phyloP scores from a whole-genome alignment of 2,113 vertebrate species.

The Rhagologus leucostigma region DNA sequence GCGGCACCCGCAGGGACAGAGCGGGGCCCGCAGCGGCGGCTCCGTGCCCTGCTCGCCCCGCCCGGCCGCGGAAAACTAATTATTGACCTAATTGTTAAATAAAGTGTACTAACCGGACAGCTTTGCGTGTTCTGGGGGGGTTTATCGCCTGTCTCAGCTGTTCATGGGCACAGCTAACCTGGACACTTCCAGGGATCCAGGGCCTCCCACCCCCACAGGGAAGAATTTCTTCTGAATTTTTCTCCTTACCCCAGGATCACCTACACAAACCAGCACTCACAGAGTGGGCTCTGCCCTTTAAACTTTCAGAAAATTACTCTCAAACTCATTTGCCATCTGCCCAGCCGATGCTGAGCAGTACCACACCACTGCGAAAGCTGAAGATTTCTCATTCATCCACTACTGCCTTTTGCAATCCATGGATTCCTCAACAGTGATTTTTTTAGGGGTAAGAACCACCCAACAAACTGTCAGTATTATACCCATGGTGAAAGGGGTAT shows the following conservation, averaged over 20 bases:
- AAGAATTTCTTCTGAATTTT: background rate
- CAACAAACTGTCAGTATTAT: background rate
- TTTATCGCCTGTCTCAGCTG: background rate
- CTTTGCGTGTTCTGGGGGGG: accelerated
- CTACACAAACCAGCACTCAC: background rate
- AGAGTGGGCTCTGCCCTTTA: background rate
- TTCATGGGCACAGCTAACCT: accelerated
- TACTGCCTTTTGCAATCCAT: background rate
- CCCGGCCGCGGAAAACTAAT: background rate
- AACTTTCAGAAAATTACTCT: background rate
- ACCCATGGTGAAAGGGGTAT: accelerated
- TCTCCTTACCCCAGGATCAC: accelerated
- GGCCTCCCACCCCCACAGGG: background rate
- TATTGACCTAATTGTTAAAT: background rate
- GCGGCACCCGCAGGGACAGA: background rate
- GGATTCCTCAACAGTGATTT: background rate
- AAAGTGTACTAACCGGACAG: background rate
- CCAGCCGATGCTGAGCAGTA: background rate
- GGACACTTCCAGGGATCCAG: background rate
- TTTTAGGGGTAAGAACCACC: background rate
- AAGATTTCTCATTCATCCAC: background rate
- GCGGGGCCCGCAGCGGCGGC: background rate
- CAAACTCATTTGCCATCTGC: accelerated
- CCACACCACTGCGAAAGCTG: accelerated
- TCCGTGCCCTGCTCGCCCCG: background rate